These are phyloP conservation scores for Pterocles burchelli DNA, from an alignment of 2,113 vertebrate genomes.

Conservation along the genomic window DNA sequence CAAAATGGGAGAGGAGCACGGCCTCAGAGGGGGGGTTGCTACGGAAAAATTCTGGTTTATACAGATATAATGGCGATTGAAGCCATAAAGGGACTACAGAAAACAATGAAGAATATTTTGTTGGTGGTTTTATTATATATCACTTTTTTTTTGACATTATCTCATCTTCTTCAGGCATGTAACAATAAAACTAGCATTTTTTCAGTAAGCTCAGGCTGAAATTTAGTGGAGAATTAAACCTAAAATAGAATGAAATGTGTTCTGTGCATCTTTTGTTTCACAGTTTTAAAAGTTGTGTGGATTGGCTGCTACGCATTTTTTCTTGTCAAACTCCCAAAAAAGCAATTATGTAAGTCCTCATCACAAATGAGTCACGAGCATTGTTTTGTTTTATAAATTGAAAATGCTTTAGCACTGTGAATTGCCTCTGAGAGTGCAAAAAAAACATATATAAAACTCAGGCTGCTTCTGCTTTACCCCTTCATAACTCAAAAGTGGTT, in stretches of 20 bases:
- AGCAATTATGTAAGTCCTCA: constrained; percentile 45
- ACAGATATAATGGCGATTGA: background rate
- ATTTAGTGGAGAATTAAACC: background rate
- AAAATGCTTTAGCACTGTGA: background rate
- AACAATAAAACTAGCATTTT: background rate
- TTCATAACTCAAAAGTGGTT: background rate
- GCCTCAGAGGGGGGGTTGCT: background rate
- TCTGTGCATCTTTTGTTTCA: background rate
- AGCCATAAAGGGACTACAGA: background rate
- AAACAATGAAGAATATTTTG: background rate
- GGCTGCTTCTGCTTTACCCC: constrained; percentile 11
- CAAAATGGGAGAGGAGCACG: background rate
- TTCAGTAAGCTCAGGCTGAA: background rate
- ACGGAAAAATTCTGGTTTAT: background rate
- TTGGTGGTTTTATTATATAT: background rate
- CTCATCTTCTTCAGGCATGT: background rate
- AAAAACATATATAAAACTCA: background rate
- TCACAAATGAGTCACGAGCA: constrained; percentile 41
- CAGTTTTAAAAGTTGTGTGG: background rate
- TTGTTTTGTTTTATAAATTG: constrained; percentile 37
- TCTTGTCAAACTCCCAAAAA: constrained; percentile 20
- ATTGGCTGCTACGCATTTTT: background rate
- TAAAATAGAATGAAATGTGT: background rate
- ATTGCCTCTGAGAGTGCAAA: constrained; percentile 39
- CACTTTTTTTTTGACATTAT: background rate